Evolutionary conservation across 2,888 invertebrate species (phyloP).

Genomic region (Alentia gelatinosa): DNA sequence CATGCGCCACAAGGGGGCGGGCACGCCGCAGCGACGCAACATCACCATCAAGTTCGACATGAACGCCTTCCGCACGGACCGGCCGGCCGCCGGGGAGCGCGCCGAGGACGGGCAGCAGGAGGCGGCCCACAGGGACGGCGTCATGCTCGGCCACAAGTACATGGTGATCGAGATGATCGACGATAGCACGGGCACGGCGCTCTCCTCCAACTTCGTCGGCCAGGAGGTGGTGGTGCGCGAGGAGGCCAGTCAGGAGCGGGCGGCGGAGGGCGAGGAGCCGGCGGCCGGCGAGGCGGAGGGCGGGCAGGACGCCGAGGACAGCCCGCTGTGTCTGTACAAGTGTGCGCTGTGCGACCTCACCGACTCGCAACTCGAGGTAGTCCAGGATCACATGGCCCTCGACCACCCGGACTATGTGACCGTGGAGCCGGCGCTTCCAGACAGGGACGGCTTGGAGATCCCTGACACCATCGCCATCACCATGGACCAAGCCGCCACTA

Average conservation of each 20-base stretch:
- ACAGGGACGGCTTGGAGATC: not conserved
- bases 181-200: not conserved
- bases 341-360: conserved; percentile 14
- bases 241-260: not conserved
- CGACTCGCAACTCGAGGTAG: not conserved
- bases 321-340: conserved; percentile 6
- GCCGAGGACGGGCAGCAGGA: not conserved
- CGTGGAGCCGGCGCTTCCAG: not conserved
- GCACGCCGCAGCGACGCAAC: not conserved
- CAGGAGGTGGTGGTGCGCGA: conserved; percentile 31
- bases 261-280: not conserved
- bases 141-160: not conserved
- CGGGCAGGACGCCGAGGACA: not conserved
- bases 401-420: not conserved
- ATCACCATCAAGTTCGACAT: not conserved
- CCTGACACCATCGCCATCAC: not conserved
- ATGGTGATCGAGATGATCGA: conserved; percentile 38
- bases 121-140: not conserved
- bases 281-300: not conserved
- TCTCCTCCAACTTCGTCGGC: conserved; percentile 10
- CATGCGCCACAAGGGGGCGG: not conserved
- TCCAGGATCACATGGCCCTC: conserved; percentile 32
- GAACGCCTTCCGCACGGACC: not conserved
- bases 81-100: not conserved
- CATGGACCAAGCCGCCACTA: not conserved